Base-by-base conservation (phyloP, 2,113 vertebrate species). In the Genyomyrus donnyi region DNA sequence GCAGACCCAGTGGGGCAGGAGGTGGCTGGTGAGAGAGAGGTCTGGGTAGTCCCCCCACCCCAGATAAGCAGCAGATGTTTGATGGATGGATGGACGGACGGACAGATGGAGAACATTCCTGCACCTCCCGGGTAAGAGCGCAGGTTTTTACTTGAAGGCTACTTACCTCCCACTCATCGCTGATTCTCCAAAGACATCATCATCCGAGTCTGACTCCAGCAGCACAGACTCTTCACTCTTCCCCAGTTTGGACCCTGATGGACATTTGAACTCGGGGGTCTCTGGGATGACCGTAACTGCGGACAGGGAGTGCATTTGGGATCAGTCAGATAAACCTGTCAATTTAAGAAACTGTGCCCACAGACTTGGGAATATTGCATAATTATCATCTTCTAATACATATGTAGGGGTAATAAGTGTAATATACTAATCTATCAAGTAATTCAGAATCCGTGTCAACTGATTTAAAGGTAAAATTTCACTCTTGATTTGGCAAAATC, bases 241-340 rank as follows among this genome's bases (percentile, higher is more conserved):
- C 90, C 84, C 7, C 90, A 84, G 8, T 90, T 91, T 94, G 90
- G 96, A 95, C 39, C 91, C 90, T 45, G 7, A 53, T 19, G 94
- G 92, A 74, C 95, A 95, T 89, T 97, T 94, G 85, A 90, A 90
- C 93, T 97, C 96, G n/a, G 97, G 96, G 58, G 96, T 94, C 95
- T 97, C 97, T 85, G 96, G 96, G 89, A 97, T 74, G 45, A 93
- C 96, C 91, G 17, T 89, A 7, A 89, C 91, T 91, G 89, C 11
- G 52, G 13, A 85, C 1, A 85, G 88, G 48, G 31, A 19, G 74
- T 42, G 48, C 4, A 53, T 52, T 1, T 80, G 11, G 46, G 27
- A 19, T 42, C 66, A 49, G 10, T 42, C 62, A 31, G 19, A 17
- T 17, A 80, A 39, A 5, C 35, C 83, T 45, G 10, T 85, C 8